Evolutionary conservation across 2,113 vertebrate genomes (phyloP).

Genomic region (human (Homo sapiens)): DNA sequence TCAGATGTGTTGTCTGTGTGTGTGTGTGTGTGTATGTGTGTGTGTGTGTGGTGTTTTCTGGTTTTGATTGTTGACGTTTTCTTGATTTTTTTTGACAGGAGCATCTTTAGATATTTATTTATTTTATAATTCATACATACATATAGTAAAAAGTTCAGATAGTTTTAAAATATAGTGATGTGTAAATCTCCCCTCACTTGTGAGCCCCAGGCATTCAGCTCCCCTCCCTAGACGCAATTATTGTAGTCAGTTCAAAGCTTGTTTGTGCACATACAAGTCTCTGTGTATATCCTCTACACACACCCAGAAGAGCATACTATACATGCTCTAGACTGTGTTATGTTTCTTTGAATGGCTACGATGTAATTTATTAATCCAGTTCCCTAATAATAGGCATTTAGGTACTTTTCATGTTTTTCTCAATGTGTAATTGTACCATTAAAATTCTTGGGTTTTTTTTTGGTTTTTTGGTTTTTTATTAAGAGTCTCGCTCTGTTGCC

Average conservation of each 20-base stretch:
- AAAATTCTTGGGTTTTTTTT: background rate
- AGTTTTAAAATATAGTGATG: background rate
- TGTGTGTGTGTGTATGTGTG: background rate
- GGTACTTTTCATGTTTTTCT: background rate
- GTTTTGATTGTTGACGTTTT: background rate
- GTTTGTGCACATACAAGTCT: background rate
- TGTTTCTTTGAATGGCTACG: background rate
- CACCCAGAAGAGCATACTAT: rapidly evolving
- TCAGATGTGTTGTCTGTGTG: background rate
- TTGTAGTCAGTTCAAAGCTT: background rate
- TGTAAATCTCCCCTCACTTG: background rate
- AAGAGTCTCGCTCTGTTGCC: too few species aligned
- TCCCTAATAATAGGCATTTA: background rate
- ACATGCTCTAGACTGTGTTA: too few species aligned
- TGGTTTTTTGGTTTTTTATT: too few species aligned
- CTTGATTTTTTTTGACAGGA: background rate
- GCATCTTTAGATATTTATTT: background rate
- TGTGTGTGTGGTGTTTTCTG: background rate
- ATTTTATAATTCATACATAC: background rate
- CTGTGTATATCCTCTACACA: rapidly evolving
- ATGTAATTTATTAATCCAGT: background rate
- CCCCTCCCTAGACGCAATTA: background rate
- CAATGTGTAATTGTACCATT: background rate
- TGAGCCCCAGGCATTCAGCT: background rate
- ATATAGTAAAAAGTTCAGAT: background rate